A percentile compares a stretch with the other conserved stretches of the same genome.
Evolutionary conservation across 2,113 vertebrate species (phyloP).

Genomic region (Poecile atricapillus): DNA sequence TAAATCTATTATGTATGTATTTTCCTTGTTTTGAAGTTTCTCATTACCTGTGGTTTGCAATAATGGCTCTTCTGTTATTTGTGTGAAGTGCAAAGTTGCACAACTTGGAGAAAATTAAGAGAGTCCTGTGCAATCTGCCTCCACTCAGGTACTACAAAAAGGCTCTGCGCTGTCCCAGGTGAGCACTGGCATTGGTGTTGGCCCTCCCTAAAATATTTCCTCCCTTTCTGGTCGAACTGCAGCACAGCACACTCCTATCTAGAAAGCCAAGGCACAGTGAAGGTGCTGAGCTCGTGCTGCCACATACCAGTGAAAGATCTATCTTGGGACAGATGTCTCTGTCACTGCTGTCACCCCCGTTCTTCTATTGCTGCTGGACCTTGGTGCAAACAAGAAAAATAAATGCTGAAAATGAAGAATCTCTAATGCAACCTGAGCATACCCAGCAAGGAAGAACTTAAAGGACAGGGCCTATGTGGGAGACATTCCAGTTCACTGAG

Average conservation of each 20-base stretch:
- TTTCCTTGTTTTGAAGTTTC: not conserved
- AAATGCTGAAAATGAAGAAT: not conserved
- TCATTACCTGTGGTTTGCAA: not conserved
- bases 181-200: not conserved
- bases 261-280: not conserved
- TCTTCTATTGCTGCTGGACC: not conserved
- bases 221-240: not conserved
- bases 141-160: not conserved
- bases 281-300: not conserved
- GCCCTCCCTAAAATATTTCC: not conserved
- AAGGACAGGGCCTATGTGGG: not conserved
- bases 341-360: not conserved
- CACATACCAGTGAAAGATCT: not conserved
- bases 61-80: not conserved
- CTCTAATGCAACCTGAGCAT: not conserved
- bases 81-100: not conserved
- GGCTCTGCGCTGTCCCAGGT: not conserved
- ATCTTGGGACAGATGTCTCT: rapidly evolving
- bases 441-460: not conserved
- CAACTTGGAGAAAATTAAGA: not conserved
- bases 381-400: not conserved
- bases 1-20: not conserved
- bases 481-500: not conserved
- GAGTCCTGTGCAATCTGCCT: not conserved
- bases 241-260: not conserved